Base-by-base conservation (phyloP, 2,888 invertebrate species). In the Melitaea athalia region DNA sequence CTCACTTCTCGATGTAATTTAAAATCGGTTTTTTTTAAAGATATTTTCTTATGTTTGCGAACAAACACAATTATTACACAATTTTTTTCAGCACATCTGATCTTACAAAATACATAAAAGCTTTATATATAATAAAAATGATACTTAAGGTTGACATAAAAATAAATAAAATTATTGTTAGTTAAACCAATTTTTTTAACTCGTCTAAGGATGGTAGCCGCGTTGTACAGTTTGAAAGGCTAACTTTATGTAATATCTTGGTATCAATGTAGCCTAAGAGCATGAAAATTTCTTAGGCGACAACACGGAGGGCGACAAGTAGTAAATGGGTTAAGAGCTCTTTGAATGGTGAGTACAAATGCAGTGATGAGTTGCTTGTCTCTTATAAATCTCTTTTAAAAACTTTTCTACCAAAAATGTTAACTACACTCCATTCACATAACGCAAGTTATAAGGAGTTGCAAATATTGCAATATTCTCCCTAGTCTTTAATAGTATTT, bases 251-350 rank as follows among this genome's bases (percentile, higher is more conserved):
- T 24, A 53, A 53, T 53, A 53, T 53, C 24, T 24, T 53, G 31
- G 53, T 7, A 55, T 55, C 55, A 55, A 55, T 55, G 55, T 55
- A 55, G 55, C 38, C 33, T 55, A 33, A 55, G 15, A 50, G 49
- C 49, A 15, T 50, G 15, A 50, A 15, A 50, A n/a, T 38, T 38
- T 33, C 55, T 55, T 55, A 55, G 33, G n/a, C 38, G 33, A 55
- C 55, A 7, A 55, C n/a, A n/a, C n/a, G n/a, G n/a, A n/a, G n/a
- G n/a, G 33, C 33, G 33, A 55, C 55, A 7, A 55, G n/a, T 33
- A 31, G n/a, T 8, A 55, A 55, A 55, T 55, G 33, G 55, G 55
- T 55, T 55, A 55, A 31, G 55, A 33, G 55, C 7, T 10, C n/a
- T 55, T 55, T 55, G 55, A 55, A 55, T 55, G 33, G 33, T 55